phyloP scores from a whole-genome alignment of 2,888 invertebrate genomes.

The Arrhopalites spinosus region DNA sequence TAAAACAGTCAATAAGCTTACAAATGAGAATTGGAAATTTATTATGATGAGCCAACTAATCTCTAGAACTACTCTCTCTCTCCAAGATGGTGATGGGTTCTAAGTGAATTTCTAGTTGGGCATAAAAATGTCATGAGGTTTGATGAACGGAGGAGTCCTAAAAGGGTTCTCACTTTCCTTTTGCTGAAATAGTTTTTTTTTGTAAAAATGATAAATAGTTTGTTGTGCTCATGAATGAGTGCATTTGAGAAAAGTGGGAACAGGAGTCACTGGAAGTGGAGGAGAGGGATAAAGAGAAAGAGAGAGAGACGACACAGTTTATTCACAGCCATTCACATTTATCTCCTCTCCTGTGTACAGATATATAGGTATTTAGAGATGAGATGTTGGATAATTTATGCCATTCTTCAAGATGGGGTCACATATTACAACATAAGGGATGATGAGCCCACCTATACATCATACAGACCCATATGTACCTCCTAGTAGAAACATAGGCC shows the following conservation, averaged over 20 bases:
- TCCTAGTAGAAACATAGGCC: not conserved
- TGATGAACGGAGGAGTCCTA: slow-evolving; percentile 30
- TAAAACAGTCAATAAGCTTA: slow-evolving; percentile 13
- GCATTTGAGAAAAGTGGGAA: slow-evolving; percentile 7
- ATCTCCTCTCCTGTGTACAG: not conserved
- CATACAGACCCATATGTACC: not conserved
- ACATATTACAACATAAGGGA: slow-evolving; percentile 10
- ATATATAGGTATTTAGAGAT: slow-evolving; percentile 21
- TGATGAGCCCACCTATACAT: not conserved
- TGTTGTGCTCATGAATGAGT: slow-evolving; percentile 31
- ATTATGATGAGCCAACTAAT: slow-evolving; percentile 32
- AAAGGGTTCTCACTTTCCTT: slow-evolving; percentile 24
- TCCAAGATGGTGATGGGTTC: not conserved
- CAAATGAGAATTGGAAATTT: slow-evolving; percentile 26
- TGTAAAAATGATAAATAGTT: slow-evolving; percentile 25
- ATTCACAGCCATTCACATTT: slow-evolving; percentile 1
- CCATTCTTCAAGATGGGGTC: slow-evolving; percentile 30
- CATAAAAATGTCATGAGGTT: slow-evolving; percentile 30
- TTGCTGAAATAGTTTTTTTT: not conserved
- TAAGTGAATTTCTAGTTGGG: slow-evolving; percentile 29
- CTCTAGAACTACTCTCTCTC: slow-evolving; percentile 11
- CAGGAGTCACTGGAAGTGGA: not conserved
- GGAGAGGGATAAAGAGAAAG: slow-evolving; percentile 13
- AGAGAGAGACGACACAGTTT: slow-evolving; percentile 14
- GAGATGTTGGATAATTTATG: slow-evolving; percentile 25